phyloP scores from a whole-genome alignment of 2,888 invertebrate genomes.

The Eupithecia inturbata region DNA sequence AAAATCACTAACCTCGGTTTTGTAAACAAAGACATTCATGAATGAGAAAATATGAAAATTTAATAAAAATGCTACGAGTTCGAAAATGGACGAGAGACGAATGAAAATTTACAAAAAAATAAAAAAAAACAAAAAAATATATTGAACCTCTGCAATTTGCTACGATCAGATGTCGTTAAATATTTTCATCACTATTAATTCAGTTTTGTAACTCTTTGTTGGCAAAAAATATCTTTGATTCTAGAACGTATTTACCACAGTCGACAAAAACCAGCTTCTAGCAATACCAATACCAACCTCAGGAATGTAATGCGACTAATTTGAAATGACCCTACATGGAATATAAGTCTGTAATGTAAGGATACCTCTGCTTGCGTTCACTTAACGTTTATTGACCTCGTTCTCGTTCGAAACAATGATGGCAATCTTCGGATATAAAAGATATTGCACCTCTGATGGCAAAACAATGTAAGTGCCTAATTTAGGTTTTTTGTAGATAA shows the following conservation, averaged over 20 bases:
- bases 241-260: neutral
- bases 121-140: no score
- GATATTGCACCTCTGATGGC: neutral
- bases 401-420: conserved; percentile 1
- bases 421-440: conserved; percentile 8
- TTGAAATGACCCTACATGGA: conserved; percentile 12
- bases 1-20: neutral
- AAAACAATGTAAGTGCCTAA: neutral
- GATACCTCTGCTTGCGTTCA: conserved; percentile 2
- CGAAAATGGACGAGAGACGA: neutral
- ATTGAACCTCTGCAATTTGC: neutral
- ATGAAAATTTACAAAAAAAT: neutral
- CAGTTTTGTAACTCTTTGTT: neutral
- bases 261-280: neutral
- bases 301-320: conserved; percentile 25
- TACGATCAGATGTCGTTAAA: neutral
- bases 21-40: neutral
- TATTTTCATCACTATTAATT: neutral
- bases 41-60: no score
- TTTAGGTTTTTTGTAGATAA: neutral
- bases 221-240: neutral
- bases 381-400: conserved; percentile 17
- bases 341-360: neutral
- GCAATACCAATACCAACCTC: neutral
- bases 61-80: neutral